Conservation (phyloP, 2,113 vertebrate species). For the Lophotis ruficrista region DNA sequence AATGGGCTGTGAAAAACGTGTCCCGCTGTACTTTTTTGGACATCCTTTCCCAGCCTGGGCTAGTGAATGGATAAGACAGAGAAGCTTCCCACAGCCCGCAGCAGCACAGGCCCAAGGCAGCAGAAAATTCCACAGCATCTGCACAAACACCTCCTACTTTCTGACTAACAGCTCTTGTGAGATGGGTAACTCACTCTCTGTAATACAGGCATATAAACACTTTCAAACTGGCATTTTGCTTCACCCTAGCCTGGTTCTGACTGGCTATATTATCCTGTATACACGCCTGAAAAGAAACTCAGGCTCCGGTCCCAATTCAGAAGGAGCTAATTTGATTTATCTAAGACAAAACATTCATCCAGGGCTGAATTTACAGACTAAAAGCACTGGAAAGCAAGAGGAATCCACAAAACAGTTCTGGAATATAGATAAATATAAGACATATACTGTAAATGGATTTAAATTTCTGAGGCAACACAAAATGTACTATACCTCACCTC, state of each 20-base stretch:
- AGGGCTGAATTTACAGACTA: neutral
- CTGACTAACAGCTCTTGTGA: neutral
- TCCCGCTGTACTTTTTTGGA: neutral
- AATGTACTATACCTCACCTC: neutral
- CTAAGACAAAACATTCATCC: neutral
- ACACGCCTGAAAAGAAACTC: neutral
- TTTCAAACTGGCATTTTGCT: neutral
- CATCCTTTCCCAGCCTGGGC: neutral
- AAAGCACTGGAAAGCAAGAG: slow-evolving; percentile 15
- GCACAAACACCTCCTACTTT: neutral
- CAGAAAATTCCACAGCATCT: neutral
- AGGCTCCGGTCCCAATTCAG: neutral
- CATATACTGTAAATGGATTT: neutral
- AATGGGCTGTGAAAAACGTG: neutral
- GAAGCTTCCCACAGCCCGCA: neutral
- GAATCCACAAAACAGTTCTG: neutral
- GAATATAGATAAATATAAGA: slow-evolving; percentile 14
- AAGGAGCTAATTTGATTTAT: neutral
- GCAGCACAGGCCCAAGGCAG: neutral
- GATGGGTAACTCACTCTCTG: neutral
- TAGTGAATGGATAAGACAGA: neutral
- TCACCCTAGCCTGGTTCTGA: neutral
- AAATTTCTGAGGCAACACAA: slow-evolving; percentile 3
- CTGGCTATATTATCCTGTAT: neutral
- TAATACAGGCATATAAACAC: neutral